Base-by-base conservation (phyloP, 1,140 invertebrate genomes). In the Penaeus chinensis region DNA sequence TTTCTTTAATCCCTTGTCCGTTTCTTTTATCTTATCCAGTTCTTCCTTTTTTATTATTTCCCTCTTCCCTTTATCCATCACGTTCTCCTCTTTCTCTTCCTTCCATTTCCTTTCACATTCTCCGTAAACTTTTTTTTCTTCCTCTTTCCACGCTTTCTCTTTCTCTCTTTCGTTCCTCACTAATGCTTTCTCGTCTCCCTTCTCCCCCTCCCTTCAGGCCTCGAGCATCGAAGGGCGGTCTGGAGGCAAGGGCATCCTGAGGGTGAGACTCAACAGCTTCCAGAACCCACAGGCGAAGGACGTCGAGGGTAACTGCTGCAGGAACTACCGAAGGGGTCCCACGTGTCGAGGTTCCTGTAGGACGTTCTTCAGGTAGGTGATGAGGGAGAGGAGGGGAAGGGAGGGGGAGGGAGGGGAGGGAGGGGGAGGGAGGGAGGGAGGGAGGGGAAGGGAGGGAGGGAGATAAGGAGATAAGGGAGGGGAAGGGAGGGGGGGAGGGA, bases 281-380 rank as follows among this genome's bases (percentile, higher is more conserved):
- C 47, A 47, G 47, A 47, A 69, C 22, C 65, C 65, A 0, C 65
- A 27, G 65, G 20, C 65, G 42, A 85, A 85, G 54, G 83, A 85
- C 47, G 83, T 69, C 7, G 83, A 85, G n/a, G 83, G 83, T 4
- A 61, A 85, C 62, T 85, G 83, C 42, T 85, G 83, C 62, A 85
- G 69, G 69, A 85, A 85, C 47, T 54, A 74, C 22, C 27, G 22
- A 13, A 54, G 62, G 42, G 60, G 27, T 5, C 37, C 83, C 18
- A 2, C 83, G 18, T 85, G 83, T 42, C 65, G 69, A 8, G 83
- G 83, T 42, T 54, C 47, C 83, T 85, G 83, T 22, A 71, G 83
- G 24, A 71, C 77, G 54, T 85, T 85, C 71, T 85, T 85, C 61
- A 85, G 83, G 47, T 47, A 13, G 11, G 47, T 7, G 47, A 4